Evolutionary conservation across 2,888 invertebrate species (phyloP).

Genomic region (Drosophila dives): DNA sequence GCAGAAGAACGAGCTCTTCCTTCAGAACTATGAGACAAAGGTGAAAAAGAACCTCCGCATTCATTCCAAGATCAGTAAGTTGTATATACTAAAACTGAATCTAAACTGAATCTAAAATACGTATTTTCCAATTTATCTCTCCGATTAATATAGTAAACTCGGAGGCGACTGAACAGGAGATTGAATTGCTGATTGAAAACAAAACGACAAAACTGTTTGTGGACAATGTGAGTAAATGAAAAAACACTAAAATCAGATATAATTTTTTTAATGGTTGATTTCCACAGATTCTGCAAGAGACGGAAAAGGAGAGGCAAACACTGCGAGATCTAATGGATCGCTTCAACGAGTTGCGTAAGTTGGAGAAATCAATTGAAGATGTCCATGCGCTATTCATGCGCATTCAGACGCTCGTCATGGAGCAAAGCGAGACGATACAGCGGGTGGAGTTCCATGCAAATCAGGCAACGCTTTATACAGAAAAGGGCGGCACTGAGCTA

Average conservation of each 20-base stretch:
- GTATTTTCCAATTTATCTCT: background rate
- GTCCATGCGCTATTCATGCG: constrained; percentile 84
- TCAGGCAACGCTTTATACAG: constrained; percentile 82
- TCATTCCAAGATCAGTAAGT: constrained; percentile 84
- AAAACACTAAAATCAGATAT: background rate
- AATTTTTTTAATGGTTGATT: background rate
- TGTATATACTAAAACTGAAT: background rate
- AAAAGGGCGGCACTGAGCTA: constrained; percentile 82
- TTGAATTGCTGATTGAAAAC: constrained; percentile 84
- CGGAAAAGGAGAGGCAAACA: constrained; percentile 83
- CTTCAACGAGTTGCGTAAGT: constrained; percentile 83
- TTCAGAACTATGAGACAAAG: constrained; percentile 83
- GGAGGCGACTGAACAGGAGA: constrained; percentile 84
- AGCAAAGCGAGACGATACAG: constrained; percentile 84
- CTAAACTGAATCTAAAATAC: background rate
- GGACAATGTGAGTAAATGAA: constrained; percentile 83
- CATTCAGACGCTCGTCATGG: constrained; percentile 84
- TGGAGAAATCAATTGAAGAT: constrained; percentile 84
- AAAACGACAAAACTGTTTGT: constrained; percentile 84
- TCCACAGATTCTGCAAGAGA: constrained; percentile 84
- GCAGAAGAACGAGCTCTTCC: constrained; percentile 83
- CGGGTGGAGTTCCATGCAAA: constrained; percentile 85
- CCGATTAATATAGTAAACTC: constrained; percentile 75
- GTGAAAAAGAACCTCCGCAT: constrained; percentile 84
- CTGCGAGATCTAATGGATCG: constrained; percentile 84